Percentiles rank a stretch among this genome's conserved stretches.
These are phyloP conservation scores for Linhomoeus sp. DNA, from an alignment of 2,888 invertebrate genomes.

Conservation along the genomic window DNA sequence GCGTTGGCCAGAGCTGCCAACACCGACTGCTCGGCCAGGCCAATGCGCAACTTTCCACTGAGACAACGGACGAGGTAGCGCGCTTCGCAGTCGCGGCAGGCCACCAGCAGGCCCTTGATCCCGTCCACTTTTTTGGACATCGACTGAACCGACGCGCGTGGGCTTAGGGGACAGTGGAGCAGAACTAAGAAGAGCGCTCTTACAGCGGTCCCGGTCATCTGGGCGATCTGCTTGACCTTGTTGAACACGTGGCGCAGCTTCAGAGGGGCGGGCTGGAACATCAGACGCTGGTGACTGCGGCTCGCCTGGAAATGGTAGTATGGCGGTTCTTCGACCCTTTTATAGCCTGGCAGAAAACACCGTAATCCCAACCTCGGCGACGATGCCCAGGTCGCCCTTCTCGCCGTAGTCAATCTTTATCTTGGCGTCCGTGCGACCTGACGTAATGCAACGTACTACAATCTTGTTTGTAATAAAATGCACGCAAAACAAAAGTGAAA, in stretches of 20 bases:
- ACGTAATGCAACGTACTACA: not conserved
- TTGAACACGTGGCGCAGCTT: constrained; percentile 52
- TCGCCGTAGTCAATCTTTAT: constrained; percentile 50
- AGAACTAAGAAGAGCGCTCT: constrained; percentile 16
- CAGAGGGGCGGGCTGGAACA: constrained; percentile 62
- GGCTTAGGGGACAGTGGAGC: not conserved
- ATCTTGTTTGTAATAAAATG: too few species aligned
- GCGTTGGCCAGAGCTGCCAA: constrained; percentile 73
- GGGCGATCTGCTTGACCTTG: constrained; percentile 64
- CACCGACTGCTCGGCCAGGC: constrained; percentile 86
- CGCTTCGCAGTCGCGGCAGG: constrained; percentile 67
- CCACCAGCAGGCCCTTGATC: constrained; percentile 75
- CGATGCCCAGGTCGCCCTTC: constrained; percentile 69
- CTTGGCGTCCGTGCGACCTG: constrained; percentile 50
- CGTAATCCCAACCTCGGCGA: constrained; percentile 61
- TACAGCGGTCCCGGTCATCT: constrained; percentile 55
- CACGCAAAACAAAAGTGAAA: too few species aligned
- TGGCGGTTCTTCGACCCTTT: too few species aligned
- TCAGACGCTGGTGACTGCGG: constrained; percentile 52
- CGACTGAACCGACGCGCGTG: constrained; percentile 19
- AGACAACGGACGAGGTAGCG: constrained; percentile 69
- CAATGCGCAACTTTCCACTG: constrained; percentile 81
- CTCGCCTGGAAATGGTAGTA: constrained; percentile 18
- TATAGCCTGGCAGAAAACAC: too few species aligned
- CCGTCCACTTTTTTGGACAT: constrained; percentile 61